Conservation (phyloP, 2,797 vertebrate genomes). For the Poecilia wingei region DNA sequence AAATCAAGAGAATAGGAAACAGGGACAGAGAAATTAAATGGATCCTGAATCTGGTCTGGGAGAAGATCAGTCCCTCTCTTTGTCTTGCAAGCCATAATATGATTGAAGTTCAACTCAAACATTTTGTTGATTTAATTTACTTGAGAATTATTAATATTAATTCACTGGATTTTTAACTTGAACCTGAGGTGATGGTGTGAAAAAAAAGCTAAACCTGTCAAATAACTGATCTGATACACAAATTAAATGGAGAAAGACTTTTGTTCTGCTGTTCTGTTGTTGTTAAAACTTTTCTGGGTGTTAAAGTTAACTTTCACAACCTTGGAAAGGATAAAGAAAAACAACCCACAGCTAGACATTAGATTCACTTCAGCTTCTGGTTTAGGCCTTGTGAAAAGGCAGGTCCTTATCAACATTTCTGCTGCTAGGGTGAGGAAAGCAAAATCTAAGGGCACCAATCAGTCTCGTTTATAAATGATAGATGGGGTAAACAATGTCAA, state of each 20-base stretch:
- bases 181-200: background rate
- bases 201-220: background rate
- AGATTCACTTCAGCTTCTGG: background rate
- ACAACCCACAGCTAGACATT: background rate
- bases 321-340: background rate
- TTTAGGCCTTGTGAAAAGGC: background rate
- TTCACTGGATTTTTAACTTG: background rate
- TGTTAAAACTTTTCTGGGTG: background rate
- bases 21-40: constrained; percentile 65
- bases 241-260: background rate
- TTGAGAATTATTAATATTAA: background rate
- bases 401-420: background rate
- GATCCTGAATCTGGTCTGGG: constrained; percentile 51
- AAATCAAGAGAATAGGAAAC: constrained; percentile 75
- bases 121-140: background rate
- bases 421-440: background rate
- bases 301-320: background rate
- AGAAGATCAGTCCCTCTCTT: constrained; percentile 19
- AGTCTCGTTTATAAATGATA: background rate
- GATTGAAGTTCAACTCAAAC: background rate
- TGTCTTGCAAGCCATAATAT: constrained; percentile 17
- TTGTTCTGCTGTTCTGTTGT: background rate
- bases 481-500: background rate
- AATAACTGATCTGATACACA: background rate
- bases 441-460: background rate